Conservation (phyloP, 1,140 invertebrate species). For the Trachymyrmex septentrionalis region DNA sequence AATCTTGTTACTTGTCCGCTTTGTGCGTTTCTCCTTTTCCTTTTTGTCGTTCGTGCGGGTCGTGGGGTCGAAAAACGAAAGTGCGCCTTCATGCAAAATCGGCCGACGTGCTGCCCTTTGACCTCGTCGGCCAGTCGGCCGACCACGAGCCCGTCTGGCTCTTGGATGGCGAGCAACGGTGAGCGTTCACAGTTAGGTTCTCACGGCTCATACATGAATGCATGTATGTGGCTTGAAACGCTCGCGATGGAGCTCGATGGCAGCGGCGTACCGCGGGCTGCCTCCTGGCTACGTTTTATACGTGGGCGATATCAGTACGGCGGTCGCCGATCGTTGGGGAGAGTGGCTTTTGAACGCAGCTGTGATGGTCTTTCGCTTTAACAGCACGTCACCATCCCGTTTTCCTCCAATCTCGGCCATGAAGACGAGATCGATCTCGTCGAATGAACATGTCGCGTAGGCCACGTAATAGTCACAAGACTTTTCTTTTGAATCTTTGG, state of each 20-base stretch:
- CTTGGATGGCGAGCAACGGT: conserved; percentile 78
- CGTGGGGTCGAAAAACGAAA: conserved; percentile 79
- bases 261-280: conserved; percentile 36
- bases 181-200: conserved; percentile 84
- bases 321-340: conserved; percentile 23
- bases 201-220: conserved; percentile 83
- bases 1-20: conserved; percentile 12
- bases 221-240: conserved; percentile 76
- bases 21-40: conserved; percentile 36
- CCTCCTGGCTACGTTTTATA: conserved; percentile 60
- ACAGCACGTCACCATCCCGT: conserved; percentile 28
- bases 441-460: not conserved
- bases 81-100: conserved; percentile 81
- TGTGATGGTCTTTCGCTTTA: not conserved
- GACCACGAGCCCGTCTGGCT: conserved; percentile 74
- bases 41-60: conserved; percentile 56
- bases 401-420: conserved; percentile 33
- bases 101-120: conserved; percentile 79
- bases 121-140: conserved; percentile 69
- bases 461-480: not conserved
- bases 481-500: not conserved
- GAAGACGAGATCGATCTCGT: conserved; percentile 22
- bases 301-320: conserved; percentile 70
- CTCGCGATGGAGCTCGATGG: conserved; percentile 67
- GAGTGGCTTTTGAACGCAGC: conserved; percentile 38